Evolutionary conservation across 2,797 vertebrate genomes (phyloP).

Genomic region (Halcyon leucocephala): DNA sequence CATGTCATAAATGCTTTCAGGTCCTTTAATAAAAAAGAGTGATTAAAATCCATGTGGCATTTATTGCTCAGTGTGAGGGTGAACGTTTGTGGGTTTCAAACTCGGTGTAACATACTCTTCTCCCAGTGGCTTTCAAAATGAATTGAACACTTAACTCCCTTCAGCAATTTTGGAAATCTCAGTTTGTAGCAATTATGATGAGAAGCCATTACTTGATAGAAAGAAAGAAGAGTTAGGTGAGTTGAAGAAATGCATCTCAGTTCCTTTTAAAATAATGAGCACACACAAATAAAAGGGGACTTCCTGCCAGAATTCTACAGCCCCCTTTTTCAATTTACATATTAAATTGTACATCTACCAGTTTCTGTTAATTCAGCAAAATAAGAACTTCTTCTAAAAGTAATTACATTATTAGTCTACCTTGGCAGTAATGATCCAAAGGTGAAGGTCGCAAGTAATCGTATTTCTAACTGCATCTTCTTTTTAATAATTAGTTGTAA

Average conservation of each 20-base stretch:
- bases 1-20: not conserved
- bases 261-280: conserved; percentile 56
- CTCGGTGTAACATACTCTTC: not conserved
- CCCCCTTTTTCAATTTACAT: conserved; percentile 45
- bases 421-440: conserved; percentile 44
- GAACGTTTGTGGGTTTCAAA: not conserved
- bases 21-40: not conserved
- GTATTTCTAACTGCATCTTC: conserved; percentile 15
- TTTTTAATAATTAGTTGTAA: conserved; percentile 39
- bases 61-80: not conserved
- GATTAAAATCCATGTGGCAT: not conserved
- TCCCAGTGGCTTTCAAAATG: not conserved
- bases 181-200: conserved; percentile 15
- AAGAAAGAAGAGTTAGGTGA: not conserved
- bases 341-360: conserved; percentile 39
- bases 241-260: not conserved
- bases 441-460: conserved; percentile 34
- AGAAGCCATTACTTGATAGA: not conserved
- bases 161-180: conserved; percentile 11
- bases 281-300: conserved; percentile 8
- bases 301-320: conserved; percentile 10
- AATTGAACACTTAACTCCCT: not conserved
- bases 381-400: conserved; percentile 19
- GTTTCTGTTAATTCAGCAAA: conserved; percentile 62
- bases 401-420: conserved; percentile 60